These are phyloP conservation scores for Streptopelia turtur DNA, from an alignment of 2,797 vertebrate species.

Conservation along the genomic window DNA sequence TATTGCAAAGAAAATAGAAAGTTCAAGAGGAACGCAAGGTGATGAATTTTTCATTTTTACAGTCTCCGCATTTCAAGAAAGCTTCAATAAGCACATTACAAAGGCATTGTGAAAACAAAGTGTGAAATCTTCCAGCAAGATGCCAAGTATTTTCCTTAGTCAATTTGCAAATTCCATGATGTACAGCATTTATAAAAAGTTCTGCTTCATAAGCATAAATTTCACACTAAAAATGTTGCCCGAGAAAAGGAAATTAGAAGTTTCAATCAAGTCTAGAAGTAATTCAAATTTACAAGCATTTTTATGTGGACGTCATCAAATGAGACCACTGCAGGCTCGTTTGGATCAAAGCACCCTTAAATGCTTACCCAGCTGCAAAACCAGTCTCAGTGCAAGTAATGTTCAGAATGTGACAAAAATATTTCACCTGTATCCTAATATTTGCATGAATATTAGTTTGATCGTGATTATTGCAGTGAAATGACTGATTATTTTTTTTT, in stretches of 20 bases:
- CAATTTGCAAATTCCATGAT: slow-evolving; percentile 15
- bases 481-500: neutral
- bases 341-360: slow-evolving; percentile 25
- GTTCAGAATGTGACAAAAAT: neutral
- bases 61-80: neutral
- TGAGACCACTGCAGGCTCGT: neutral
- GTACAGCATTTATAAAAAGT: neutral
- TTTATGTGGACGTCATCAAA: slow-evolving; percentile 42
- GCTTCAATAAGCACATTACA: neutral
- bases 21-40: neutral
- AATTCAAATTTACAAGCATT: slow-evolving; percentile 43
- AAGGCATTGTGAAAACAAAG: slow-evolving; percentile 19
- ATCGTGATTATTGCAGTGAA: neutral
- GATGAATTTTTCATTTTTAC: neutral
- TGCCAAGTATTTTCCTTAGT: neutral
- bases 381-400: neutral
- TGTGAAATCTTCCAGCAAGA: neutral
- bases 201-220: slow-evolving; percentile 24
- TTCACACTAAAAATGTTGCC: slow-evolving; percentile 3
- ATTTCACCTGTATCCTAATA: neutral
- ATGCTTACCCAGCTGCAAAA: slow-evolving; percentile 11
- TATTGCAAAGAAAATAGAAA: neutral
- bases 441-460: neutral
- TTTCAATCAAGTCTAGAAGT: slow-evolving; percentile 41
- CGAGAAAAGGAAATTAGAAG: slow-evolving; percentile 40